A percentile compares a stretch with the other conserved stretches of the same genome.
phyloP scores from a whole-genome alignment of 2,888 invertebrate species.

The Euphydryas editha region DNA sequence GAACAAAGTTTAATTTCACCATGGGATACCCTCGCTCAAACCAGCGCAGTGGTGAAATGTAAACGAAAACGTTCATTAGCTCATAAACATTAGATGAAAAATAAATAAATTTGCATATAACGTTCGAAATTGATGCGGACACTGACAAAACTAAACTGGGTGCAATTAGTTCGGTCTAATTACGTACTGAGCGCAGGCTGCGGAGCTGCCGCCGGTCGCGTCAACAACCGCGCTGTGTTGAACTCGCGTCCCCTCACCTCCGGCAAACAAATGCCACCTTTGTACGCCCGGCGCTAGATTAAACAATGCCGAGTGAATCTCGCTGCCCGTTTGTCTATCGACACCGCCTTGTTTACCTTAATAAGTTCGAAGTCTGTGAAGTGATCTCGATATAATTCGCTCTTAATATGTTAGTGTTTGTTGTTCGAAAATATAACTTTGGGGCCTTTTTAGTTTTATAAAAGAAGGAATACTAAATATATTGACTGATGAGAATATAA shows the following conservation, averaged over 20 bases:
- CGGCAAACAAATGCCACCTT: conserved; percentile 11
- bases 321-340: conserved; percentile 18
- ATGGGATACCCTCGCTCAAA: neutral
- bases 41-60: neutral
- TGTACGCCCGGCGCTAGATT: neutral
- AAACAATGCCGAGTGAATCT: conserved; percentile 12
- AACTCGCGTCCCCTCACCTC: neutral
- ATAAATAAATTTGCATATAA: conserved; percentile 2
- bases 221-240: conserved; percentile 1
- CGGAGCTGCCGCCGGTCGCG: neutral
- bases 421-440: conserved; percentile 3
- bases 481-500: no score
- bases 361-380: conserved; percentile 12
- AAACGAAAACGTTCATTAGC: neutral
- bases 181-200: conserved; percentile 1
- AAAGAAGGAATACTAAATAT: no score
- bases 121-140: neutral
- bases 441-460: neutral
- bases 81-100: neutral
- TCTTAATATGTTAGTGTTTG: neutral
- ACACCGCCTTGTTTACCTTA: conserved; percentile 22
- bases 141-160: neutral
- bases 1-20: neutral
- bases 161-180: conserved; percentile 6
- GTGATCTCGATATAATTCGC: conserved; percentile 2